phyloP scores from a whole-genome alignment of 2,797 vertebrate species.

The Notolabrus celidotus region DNA sequence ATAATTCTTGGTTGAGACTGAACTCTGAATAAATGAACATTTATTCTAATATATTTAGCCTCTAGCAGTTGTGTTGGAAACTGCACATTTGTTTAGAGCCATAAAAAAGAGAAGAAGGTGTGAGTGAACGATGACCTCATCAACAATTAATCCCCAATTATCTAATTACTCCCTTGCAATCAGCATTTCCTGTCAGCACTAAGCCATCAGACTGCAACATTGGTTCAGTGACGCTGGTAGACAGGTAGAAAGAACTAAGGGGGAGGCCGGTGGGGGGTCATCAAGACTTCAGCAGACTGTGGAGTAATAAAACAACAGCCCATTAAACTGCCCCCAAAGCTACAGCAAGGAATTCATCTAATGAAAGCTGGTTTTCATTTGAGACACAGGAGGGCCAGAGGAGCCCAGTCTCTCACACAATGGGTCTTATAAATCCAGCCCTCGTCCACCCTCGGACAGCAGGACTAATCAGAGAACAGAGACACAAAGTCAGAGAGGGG shows the following conservation, averaged over 20 bases:
- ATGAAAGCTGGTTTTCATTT: constrained; percentile 33
- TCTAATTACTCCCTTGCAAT: constrained; percentile 23
- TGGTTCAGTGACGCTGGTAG: constrained; percentile 53
- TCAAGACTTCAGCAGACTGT: background rate
- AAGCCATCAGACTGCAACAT: constrained; percentile 16
- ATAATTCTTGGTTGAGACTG: too few species aligned
- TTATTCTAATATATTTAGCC: background rate
- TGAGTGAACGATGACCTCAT: background rate
- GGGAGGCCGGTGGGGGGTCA: background rate
- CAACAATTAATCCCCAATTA: constrained; percentile 44
- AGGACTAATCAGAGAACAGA: background rate
- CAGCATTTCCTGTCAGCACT: constrained; percentile 13
- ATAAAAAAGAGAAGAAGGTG: too few species aligned
- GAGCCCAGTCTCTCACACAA: constrained; percentile 22
- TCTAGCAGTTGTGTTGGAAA: background rate
- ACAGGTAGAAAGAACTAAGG: background rate
- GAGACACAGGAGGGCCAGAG: constrained; percentile 5
- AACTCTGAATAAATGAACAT: background rate
- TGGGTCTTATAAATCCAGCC: constrained; percentile 6
- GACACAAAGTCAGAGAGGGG: background rate
- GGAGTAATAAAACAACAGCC: constrained; percentile 48
- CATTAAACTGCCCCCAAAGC: constrained; percentile 39
- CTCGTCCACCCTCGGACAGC: background rate
- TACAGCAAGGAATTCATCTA: constrained; percentile 5
- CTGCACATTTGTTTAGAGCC: too few species aligned